Evolutionary conservation across 2,888 invertebrate genomes (phyloP), one percentile per base, ranked within the genome.

Genomic region (Agelastica alni): DNA sequence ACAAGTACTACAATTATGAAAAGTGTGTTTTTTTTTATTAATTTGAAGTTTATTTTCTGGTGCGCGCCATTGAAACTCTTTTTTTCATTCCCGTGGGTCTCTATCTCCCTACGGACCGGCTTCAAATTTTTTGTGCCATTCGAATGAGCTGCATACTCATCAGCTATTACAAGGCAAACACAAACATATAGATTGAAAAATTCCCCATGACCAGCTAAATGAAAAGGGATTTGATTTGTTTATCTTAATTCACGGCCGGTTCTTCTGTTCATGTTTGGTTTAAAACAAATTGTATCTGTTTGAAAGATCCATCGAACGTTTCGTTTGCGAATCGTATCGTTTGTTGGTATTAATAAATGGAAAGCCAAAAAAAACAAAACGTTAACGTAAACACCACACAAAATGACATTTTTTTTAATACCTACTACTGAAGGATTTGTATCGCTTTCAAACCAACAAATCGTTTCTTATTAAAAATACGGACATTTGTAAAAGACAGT

Each of bases 161-260:
- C n/a, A 18, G 17, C 42, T 26, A 22, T 42, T 42, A 41, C 26
- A 5, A 10, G 26, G 10, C 28, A 42, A 41, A 41, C 13, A 42
- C 42, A 26, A 42, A 42, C 42, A 42, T 26, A 28, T 42, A 22
- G 30, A 42, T 28, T 42, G 28, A 42, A 42, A n/a, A 42, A 28
- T 42, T 42, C 26, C 42, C n/a, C 16, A 26, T 12, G 42, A 14
- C 30, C 16, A 16, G 13, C n/a, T 10, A 28, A 16, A 42, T 17
- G 17, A 42, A 42, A 17, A n/a, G 18, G 42, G 28, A 14, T 42
- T 42, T 7, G 42, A 4, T 17, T 26, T 42, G 42, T 42, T 42
- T 22, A 42, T 42, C 28, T 42, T 42, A 42, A 28, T 28, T 28
- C 7, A 14, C n/a, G 3, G 13, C n/a, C 26, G 14, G 16, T 42